These are phyloP conservation scores for Intellagama lesueurii DNA, from an alignment of 2,797 vertebrate genomes.

Conservation along the genomic window DNA sequence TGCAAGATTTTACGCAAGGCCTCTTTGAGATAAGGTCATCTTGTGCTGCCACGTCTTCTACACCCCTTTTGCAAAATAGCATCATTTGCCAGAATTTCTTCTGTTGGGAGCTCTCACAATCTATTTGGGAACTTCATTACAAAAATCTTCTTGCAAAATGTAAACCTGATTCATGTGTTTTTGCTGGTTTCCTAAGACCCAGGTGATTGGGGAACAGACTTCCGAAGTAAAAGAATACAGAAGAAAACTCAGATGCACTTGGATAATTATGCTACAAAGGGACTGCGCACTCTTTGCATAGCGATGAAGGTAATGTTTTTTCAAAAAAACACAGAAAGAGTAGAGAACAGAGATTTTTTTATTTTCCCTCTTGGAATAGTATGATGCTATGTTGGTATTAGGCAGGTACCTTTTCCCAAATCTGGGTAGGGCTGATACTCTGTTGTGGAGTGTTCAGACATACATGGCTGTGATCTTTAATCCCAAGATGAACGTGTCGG, in stretches of 20 bases:
- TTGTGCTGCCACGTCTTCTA: neutral
- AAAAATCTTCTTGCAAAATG: neutral
- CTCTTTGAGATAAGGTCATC: neutral
- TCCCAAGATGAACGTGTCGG: neutral
- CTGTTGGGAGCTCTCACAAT: neutral
- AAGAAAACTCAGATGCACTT: slow-evolving; percentile 88
- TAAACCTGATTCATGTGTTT: neutral
- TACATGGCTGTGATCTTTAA: neutral
- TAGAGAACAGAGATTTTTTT: neutral
- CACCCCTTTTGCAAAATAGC: neutral
- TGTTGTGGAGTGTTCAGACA: neutral
- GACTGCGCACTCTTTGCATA: slow-evolving; percentile 93
- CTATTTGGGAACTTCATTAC: neutral
- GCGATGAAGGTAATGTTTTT: slow-evolving; percentile 86
- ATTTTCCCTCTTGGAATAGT: neutral
- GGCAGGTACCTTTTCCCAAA: too few relatives aligned
- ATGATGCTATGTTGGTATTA: neutral
- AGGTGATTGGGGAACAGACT: slow-evolving; percentile 59
- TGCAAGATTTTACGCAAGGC: neutral
- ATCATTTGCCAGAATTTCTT: neutral
- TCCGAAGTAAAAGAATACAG: slow-evolving; percentile 75
- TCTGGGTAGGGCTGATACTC: neutral
- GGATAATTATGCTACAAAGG: slow-evolving; percentile 89
- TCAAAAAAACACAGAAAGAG: neutral
- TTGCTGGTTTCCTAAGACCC: slow-evolving; percentile 23